phyloP scores from a whole-genome alignment of 2,797 vertebrate genomes.

The Gallirallus australis region DNA sequence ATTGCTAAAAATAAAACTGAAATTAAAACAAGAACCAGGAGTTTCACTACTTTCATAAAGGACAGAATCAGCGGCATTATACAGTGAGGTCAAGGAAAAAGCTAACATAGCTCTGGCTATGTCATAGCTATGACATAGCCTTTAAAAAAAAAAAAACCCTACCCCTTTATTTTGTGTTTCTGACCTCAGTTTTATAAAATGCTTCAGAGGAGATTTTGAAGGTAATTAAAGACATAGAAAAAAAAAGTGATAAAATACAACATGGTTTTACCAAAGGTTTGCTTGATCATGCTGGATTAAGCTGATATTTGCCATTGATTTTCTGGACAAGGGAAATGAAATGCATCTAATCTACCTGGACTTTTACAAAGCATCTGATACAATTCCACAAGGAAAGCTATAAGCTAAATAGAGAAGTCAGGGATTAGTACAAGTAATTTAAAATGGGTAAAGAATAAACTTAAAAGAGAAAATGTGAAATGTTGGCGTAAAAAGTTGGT shows the following conservation, averaged over 20 bases:
- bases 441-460: not conserved
- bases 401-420: not conserved
- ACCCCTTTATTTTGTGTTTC: not conserved
- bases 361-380: not conserved
- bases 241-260: not conserved
- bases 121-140: not conserved
- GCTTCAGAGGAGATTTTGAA: not conserved
- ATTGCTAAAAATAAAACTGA: not conserved
- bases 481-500: not conserved
- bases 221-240: not conserved
- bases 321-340: slow-evolving; percentile 1
- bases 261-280: not conserved
- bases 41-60: not conserved
- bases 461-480: not conserved
- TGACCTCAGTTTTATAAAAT: not conserved
- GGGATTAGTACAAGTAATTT: slow-evolving; percentile 2
- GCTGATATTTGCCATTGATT: slow-evolving; percentile 22
- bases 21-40: not conserved
- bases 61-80: not conserved
- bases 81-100: not conserved
- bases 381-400: slow-evolving; percentile 31
- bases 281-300: not conserved
- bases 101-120: not conserved
- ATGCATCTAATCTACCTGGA: not conserved
- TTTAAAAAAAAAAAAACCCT: not conserved